Percentiles rank a stretch among this genome's conserved stretches.
Evolutionary conservation across 2,797 vertebrate genomes (phyloP).

Genomic region (Bryconaethiops microstoma): DNA sequence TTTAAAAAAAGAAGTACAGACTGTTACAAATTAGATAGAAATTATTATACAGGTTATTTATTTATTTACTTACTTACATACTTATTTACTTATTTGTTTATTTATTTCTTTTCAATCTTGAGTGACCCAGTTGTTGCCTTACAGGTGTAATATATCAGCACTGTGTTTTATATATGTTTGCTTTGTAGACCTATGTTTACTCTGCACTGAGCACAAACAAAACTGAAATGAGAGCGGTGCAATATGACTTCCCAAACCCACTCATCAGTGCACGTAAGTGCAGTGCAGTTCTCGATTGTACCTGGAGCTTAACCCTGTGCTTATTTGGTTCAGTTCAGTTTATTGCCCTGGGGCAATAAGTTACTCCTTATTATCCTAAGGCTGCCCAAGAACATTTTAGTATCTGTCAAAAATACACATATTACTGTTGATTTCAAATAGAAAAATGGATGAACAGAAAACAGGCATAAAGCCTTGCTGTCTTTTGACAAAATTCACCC

Average conservation of each 20-base stretch:
- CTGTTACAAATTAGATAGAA: constrained; percentile 39
- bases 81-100: not conserved
- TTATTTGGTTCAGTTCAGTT: too few species aligned
- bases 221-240: constrained; percentile 54
- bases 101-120: not conserved
- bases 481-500: too few species aligned
- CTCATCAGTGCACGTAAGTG: not conserved
- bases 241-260: constrained; percentile 26
- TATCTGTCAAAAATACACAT: not conserved
- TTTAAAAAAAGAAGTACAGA: constrained; percentile 47
- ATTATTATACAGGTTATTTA: not conserved
- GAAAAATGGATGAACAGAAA: too few species aligned
- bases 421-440: not conserved
- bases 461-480: too few species aligned
- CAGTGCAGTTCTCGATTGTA: not conserved
- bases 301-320: not conserved
- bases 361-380: not conserved
- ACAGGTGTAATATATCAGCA: constrained; percentile 36
- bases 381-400: not conserved
- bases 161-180: constrained; percentile 39
- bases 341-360: not conserved
- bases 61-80: not conserved
- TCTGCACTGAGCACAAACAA: constrained; percentile 47
- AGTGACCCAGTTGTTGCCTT: constrained; percentile 40
- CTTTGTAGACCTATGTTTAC: constrained; percentile 49